Evolutionary conservation across 2,797 vertebrate species (phyloP).

Genomic region (Thripadectes ignobilis): DNA sequence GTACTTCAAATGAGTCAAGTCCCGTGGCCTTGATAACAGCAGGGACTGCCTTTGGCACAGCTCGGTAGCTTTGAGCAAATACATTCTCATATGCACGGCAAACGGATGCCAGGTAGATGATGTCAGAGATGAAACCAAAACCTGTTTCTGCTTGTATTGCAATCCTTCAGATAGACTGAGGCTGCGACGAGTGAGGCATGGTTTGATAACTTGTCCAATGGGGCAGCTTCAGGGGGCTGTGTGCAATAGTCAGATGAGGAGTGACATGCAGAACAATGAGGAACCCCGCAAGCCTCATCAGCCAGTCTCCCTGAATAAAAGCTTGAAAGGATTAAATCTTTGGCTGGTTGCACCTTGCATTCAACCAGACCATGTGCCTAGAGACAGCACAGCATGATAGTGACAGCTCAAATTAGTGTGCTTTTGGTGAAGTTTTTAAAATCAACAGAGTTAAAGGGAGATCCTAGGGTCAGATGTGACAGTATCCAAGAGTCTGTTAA

Average conservation of each 20-base stretch:
- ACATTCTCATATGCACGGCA: neutral
- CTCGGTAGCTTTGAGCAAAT: neutral
- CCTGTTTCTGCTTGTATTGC: constrained; percentile 21
- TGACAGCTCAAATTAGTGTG: constrained; percentile 56
- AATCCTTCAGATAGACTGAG: neutral
- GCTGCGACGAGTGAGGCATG: neutral
- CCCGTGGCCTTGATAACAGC: neutral
- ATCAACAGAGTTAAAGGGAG: constrained; percentile 50
- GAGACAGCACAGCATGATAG: constrained; percentile 54
- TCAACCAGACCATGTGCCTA: constrained; percentile 37
- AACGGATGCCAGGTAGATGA: constrained; percentile 40
- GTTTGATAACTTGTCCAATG: constrained; percentile 30
- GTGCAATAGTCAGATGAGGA: constrained; percentile 15
- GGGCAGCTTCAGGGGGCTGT: constrained; percentile 33
- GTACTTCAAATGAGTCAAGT: neutral
- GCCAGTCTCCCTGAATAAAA: constrained; percentile 57
- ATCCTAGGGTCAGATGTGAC: constrained; percentile 35
- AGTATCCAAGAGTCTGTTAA: constrained; percentile 11
- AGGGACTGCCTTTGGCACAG: constrained; percentile 16
- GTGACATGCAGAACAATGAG: constrained; percentile 58
- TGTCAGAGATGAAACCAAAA: constrained; percentile 29
- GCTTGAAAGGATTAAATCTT: constrained; percentile 60
- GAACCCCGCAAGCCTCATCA: constrained; percentile 39
- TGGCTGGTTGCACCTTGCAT: constrained; percentile 56
- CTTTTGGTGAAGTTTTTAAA: constrained; percentile 54